Base-by-base conservation (phyloP, 1,140 invertebrate species). In the Sogatella furcifera region DNA sequence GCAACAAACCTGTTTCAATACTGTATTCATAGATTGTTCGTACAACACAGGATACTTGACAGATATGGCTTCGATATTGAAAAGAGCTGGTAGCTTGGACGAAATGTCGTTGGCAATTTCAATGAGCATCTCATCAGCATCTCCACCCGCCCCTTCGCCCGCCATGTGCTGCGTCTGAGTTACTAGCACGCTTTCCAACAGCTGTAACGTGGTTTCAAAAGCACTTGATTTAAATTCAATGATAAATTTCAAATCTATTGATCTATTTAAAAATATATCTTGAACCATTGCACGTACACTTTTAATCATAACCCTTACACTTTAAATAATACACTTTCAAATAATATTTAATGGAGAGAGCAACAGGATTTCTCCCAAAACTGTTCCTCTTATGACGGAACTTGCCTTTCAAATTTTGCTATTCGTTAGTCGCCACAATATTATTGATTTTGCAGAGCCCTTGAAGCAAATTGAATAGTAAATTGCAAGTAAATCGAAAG, bases 21-120 rank as follows among this genome's bases (percentile, higher is more conserved):
- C 90, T 0, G 92, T 95, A 72, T 96, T 95, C 91, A 96, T 94
- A 52, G 90, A 93, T 71, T 95, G 91, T 55, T 80, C 83, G 71
- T 95, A 94, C 34, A 84, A 74, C n/a, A 92, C 87, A 2, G 92
- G 92, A 76, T 86, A 94, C 58, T 79, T 82, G 58, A 78, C 69
- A 53, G 79, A 71, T 0, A 86, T 81, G 6, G 73, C 74, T 24
- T 79, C 75, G 0, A 88, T 76, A 72, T 93, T 80, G 67, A 85
- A 92, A 46, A 77, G 73, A 0, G 69, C 61, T 13, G 87, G 89
- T 61, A 95, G 74, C 68, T 85, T 81, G 0, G 69, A 69, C 41
- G 90, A 69, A 65, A 95, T 88, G 65, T 93, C 89, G 17, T 76
- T 76, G 8, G 85, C 84, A 43, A 90, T 72, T 52, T 82, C 78